Base-by-base conservation (phyloP, 2,797 vertebrate genomes). In the Strix occidentalis region DNA sequence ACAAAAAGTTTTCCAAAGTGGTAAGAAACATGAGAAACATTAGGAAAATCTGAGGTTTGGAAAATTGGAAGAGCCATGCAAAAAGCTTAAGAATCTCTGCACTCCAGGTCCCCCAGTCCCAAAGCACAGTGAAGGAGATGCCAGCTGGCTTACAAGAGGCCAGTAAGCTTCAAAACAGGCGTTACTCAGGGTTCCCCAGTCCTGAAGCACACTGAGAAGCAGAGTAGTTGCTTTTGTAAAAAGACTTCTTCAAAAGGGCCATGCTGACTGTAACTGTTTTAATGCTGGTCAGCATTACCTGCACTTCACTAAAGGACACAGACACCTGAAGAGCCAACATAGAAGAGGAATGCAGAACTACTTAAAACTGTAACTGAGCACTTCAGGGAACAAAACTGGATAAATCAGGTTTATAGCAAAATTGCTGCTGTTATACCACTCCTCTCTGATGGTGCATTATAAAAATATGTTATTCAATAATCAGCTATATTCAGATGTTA, bases 31-130 rank as follows among this genome's bases (percentile, higher is more conserved):
- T 60, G 33, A 87, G 74, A 96, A 91, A 79, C 63, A 66, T 92
- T 23, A 92, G 75, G 84, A 91, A 96, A 96, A 77, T 80, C 19
- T 80, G 71, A 96, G 48, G 37, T 70, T 60, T 80, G 81, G 87
- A 93, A 95, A 95, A 81, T 41, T 84, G 63, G 68, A 95, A 94
- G 19, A 76, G 17, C 20, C 20, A 43, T 0, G 0, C 7, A 69
- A 88, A 89, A 88, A 74, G 10, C n/a, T 41, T 75, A 81, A 88
- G 65, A 86, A 66, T 84, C 54, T 86, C 57, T 86, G 23, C 19
- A 46, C n/a, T 91, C 37, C 39, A 89, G 51, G 21, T 29, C 81
- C 56, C 90, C 51, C 28, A 66, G 2, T 92, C 74, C 31, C 89
- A 70, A 87, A 83, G 28, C 78, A 83, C 13, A 68, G 15, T 14